Evolutionary conservation across 2,113 vertebrate species (phyloP).

Genomic region (Thymallus thymallus): DNA sequence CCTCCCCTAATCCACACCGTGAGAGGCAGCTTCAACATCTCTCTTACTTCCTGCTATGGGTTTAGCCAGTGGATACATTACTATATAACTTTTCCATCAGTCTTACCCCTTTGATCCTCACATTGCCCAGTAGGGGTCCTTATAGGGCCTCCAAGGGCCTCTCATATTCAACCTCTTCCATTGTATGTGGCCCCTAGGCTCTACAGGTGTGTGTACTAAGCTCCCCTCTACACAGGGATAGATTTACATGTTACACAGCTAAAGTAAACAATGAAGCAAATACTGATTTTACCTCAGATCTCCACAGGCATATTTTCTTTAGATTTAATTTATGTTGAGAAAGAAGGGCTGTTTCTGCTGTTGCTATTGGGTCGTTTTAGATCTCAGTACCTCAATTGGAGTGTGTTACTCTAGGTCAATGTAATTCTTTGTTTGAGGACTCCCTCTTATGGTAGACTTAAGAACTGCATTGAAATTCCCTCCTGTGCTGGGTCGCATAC

Average conservation of each 20-base stretch:
- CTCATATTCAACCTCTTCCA: not conserved
- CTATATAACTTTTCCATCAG: not conserved
- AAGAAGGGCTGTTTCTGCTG: not conserved
- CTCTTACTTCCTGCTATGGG: not conserved
- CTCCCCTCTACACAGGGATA: slow-evolving; percentile 1
- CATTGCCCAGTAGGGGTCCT: not conserved
- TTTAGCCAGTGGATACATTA: not conserved
- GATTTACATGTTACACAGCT: not conserved
- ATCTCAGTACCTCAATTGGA: not conserved
- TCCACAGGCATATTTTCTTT: not conserved
- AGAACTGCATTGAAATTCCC: not conserved
- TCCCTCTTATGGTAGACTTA: slow-evolving; percentile 21
- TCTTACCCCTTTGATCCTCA: not conserved
- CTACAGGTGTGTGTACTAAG: slow-evolving; percentile 10
- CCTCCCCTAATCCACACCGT: too few species aligned
- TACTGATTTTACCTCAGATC: not conserved
- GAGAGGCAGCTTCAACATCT: too few species aligned
- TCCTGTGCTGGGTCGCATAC: not conserved
- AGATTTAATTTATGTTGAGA: not conserved
- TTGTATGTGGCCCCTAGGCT: not conserved
- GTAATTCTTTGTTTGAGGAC: slow-evolving; percentile 13
- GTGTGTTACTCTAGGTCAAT: not conserved
- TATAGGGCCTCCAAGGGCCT: too few species aligned
- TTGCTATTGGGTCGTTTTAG: not conserved
- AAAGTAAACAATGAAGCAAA: not conserved